Base-by-base conservation (phyloP, 2,113 vertebrate species). In the Mellivora capensis region DNA sequence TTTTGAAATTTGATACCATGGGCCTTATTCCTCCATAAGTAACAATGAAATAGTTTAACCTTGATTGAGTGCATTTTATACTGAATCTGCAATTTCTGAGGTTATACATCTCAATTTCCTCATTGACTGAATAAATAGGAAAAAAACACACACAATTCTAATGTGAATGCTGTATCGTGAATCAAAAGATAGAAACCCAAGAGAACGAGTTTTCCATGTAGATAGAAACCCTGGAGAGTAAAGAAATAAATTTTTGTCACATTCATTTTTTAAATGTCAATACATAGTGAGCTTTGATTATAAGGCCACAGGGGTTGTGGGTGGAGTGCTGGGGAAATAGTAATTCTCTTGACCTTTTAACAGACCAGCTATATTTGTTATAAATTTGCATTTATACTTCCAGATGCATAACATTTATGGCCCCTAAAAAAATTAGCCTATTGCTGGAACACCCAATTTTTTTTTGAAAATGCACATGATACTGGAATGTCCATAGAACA, bases 251-350 rank as follows among this genome's bases (percentile, higher is more conserved):
- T 90, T 97, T 98, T 95, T 98, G 89, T 97, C 94, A 95, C 81
- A 29, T 96, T 98, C 72, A 42, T 97, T 97, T 94, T 90, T 87
- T 59, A 97, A 98, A 96, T 67, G 0, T 90, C 95, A 84, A 2
- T 62, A 94, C 14, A 0, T n/a, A 10, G 87, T 94, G 91, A 88
- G 71, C 47, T 97, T 97, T 94, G 76, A 96, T 71, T 15, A 11
- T 25, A 76, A 85, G 27, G 39, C 74, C 0, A 15, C 94, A 64
- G n/a, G 71, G 23, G 90, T 25, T 0, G 59, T 11, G 29, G 17
- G n/a, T 13, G 1, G 44, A 21, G 21, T 15, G 34, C 10, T 72
- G 15, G 3, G 18, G 21, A 37, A 74, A 42, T 47, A 85, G 17
- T 77, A 81, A 96, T 59, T 96, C 76, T 84, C 7, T 39, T 81